These are phyloP conservation scores for Dolichotis patagonum DNA, from an alignment of 2,113 vertebrate genomes.

Conservation along the genomic window DNA sequence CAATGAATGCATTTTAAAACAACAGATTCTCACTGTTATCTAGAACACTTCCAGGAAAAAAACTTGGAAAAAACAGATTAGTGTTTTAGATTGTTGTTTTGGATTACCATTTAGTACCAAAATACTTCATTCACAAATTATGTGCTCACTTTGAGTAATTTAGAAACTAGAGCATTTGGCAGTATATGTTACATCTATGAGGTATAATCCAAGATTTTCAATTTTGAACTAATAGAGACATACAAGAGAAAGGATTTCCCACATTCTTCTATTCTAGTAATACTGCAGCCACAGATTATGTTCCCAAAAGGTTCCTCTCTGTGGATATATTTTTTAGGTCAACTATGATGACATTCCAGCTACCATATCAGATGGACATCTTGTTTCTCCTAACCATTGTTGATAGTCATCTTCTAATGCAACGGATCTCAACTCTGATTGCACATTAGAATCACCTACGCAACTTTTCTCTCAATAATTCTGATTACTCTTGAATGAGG, in stretches of 20 bases:
- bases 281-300: conserved; percentile 50
- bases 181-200: not conserved
- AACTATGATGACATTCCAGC: not conserved
- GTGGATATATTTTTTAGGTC: not conserved
- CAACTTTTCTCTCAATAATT: conserved; percentile 13
- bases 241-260: not conserved
- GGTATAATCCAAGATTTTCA: not conserved
- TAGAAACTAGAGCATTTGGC: not conserved
- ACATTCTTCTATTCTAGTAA: conserved; percentile 43
- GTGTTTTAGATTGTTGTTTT: not conserved
- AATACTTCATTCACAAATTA: not conserved
- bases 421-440: not conserved
- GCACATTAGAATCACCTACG: not conserved
- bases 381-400: not conserved
- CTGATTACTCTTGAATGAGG: not conserved
- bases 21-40: not conserved
- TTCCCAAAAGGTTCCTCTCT: not conserved
- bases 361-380: not conserved
- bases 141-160: not conserved
- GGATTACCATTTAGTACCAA: not conserved
- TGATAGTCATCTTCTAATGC: not conserved
- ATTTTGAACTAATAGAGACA: conserved; percentile 9
- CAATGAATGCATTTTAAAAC: not conserved
- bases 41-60: conserved; percentile 21
- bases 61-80: not conserved